Evolutionary conservation across 2,113 vertebrate genomes (phyloP), one percentile per base, ranked within the genome.

Genomic region (Tetrao urogallus): DNA sequence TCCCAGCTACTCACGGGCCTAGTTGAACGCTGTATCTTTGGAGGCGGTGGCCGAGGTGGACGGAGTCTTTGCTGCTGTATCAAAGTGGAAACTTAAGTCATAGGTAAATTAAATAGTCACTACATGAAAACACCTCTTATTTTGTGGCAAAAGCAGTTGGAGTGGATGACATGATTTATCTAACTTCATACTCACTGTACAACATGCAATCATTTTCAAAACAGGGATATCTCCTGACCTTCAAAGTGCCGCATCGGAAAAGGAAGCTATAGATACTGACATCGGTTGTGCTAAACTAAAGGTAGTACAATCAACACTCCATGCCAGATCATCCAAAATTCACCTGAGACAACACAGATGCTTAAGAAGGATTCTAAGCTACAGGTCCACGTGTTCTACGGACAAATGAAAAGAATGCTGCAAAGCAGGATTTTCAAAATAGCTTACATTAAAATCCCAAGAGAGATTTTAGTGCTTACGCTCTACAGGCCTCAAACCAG

Each of bases 1-100:
- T 85, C 88, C 96, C 65, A 63, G 48, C 97, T 99, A 99, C 98
- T 98, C 98, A 99, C 98, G 93, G 98, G 98, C 97, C 96, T 97
- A 64, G 94, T 91, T 30, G 93, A 96, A 74, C 98, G 98, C 83
- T 98, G 98, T 91, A 98, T 98, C 98, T 98, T 98, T 97, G 98
- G 98, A 96, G 98, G 98, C 60, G 97, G 98, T 15, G 97, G 98
- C 86, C 98, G 98, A 28, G 97, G 96, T 15, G 98, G 98, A 69
- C 94, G 98, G 77, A 96, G 84, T 97, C 97, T 98, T 94, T 97
- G 97, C 90, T 96, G 98, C 98, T 97, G 98, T 89, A 97, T 98
- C 97, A 98, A 98, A 98, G 97, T 32, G 97, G 97, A 98, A 98
- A 98, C 97, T 97, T 91, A 88, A 88, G 92, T 89, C 95, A 97